A percentile compares a stretch with the other conserved stretches of the same genome.
These are phyloP conservation scores for Daubentonia madagascariensis DNA, from an alignment of 2,113 vertebrate species.

Conservation along the genomic window DNA sequence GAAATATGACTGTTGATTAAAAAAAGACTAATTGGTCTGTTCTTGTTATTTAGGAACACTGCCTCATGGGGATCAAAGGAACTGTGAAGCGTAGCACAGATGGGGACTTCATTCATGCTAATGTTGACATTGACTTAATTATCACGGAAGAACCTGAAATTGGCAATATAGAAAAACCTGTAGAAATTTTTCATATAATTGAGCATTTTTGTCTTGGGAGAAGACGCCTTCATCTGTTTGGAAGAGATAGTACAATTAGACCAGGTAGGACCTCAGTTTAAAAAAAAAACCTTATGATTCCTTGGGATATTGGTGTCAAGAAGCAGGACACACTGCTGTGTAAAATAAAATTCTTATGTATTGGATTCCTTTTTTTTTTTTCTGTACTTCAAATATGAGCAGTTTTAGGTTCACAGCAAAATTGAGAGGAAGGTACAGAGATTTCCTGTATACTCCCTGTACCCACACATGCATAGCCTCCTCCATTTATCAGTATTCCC, in stretches of 20 bases:
- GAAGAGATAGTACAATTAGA: slow-evolving; percentile 96
- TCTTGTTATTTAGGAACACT: slow-evolving; percentile 90
- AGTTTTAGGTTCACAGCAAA: background rate
- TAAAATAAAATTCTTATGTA: background rate
- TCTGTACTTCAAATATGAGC: background rate
- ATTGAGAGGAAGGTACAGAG: background rate
- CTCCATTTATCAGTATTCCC: background rate
- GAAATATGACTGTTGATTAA: background rate
- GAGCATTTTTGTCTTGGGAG: slow-evolving; percentile 98
- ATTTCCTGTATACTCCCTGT: too few species aligned
- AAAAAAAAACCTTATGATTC: background rate
- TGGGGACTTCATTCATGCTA: slow-evolving; percentile 98
- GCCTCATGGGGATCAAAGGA: slow-evolving; percentile 98
- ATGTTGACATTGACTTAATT: slow-evolving; percentile 98
- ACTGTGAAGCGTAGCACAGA: slow-evolving; percentile 96
- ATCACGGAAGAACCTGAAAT: slow-evolving; percentile 99
- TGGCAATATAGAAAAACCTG: slow-evolving; percentile 97
- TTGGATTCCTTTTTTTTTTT: background rate
- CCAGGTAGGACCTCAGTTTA: slow-evolving; percentile 85
- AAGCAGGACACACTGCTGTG: background rate
- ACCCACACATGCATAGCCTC: background rate
- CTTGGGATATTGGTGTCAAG: background rate
- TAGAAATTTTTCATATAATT: slow-evolving; percentile 99
- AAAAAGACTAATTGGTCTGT: background rate
- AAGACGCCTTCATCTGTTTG: slow-evolving; percentile 94